Evolutionary conservation across 2,113 vertebrate species (phyloP).

Genomic region (Ophthalmolycus amberensis): DNA sequence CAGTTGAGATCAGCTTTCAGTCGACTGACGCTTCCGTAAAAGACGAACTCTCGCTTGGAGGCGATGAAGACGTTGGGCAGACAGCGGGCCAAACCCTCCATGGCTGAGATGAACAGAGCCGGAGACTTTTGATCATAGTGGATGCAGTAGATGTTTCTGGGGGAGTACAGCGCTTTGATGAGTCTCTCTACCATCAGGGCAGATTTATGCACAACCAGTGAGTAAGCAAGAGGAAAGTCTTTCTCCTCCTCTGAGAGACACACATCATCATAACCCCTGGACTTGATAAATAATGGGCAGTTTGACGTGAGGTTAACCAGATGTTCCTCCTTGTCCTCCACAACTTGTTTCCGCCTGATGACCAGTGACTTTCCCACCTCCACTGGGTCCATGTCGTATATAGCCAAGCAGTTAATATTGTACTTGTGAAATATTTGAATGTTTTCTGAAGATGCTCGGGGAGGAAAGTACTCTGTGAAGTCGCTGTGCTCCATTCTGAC

Average conservation of each 20-base stretch:
- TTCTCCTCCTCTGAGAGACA: conserved; percentile 54
- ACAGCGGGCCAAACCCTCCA: conserved; percentile 59
- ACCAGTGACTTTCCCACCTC: conserved; percentile 92
- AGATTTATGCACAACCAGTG: conserved; percentile 72
- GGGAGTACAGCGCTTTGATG: conserved; percentile 56
- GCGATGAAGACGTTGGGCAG: conserved; percentile 71
- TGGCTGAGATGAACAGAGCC: conserved; percentile 52
- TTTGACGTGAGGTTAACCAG: conserved; percentile 82
- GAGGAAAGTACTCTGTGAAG: conserved; percentile 75
- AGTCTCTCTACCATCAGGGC: conserved; percentile 72
- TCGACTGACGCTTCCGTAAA: conserved; percentile 56
- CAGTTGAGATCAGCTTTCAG: conserved; percentile 71
- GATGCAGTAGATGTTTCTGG: conserved; percentile 66
- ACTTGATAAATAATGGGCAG: conserved; percentile 70
- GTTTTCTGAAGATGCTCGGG: conserved; percentile 61
- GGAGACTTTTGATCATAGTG: conserved; percentile 74
- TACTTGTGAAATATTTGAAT: conserved; percentile 70
- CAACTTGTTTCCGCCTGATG: conserved; percentile 82
- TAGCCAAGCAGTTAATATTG: conserved; percentile 85
- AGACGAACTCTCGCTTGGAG: conserved; percentile 55
- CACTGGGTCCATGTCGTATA: conserved; percentile 90
- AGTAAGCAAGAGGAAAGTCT: conserved; percentile 69
- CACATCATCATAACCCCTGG: conserved; percentile 55
- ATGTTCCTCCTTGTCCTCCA: conserved; percentile 87
- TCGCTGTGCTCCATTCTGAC: conserved; percentile 48